These are phyloP conservation scores for Allacma fusca DNA, from an alignment of 2,888 invertebrate genomes.

Conservation along the genomic window DNA sequence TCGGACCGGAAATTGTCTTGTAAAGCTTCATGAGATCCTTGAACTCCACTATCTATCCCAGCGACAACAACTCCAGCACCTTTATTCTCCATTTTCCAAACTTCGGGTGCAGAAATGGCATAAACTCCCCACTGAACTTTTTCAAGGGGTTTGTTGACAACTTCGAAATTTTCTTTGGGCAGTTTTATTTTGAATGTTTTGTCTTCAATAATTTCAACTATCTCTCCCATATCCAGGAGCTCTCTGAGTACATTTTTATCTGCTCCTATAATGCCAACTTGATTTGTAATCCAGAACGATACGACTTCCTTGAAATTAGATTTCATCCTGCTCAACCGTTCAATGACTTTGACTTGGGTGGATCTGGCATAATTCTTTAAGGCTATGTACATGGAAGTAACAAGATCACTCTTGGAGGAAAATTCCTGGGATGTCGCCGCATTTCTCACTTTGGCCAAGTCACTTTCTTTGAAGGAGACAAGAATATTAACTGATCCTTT, in stretches of 20 bases:
- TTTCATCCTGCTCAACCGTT: too few relatives aligned
- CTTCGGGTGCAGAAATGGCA: neutral
- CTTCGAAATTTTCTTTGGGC: too few relatives aligned
- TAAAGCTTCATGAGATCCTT: slow-evolving; percentile 16
- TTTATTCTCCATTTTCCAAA: neutral
- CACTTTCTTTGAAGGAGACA: too few relatives aligned
- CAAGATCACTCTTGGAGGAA: too few relatives aligned
- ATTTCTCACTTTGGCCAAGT: too few relatives aligned
- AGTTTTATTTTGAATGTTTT: too few relatives aligned
- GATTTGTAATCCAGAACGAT: slow-evolving; percentile 17
- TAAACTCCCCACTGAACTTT: neutral
- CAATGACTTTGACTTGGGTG: too few relatives aligned
- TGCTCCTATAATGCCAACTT: neutral
- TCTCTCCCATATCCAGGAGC: neutral
- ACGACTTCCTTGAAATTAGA: too few relatives aligned
- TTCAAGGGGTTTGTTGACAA: neutral
- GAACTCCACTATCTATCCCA: slow-evolving; percentile 15
- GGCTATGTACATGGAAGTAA: too few relatives aligned
- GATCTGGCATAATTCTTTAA: too few relatives aligned
- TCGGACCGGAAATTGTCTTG: neutral
- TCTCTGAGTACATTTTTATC: neutral
- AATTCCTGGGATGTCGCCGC: too few relatives aligned
- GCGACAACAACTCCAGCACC: neutral
- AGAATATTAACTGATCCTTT: too few relatives aligned
- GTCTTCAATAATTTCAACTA: neutral